Evolutionary conservation across 1,140 invertebrate genomes (phyloP).

Genomic region (Scaptomyza montana): DNA sequence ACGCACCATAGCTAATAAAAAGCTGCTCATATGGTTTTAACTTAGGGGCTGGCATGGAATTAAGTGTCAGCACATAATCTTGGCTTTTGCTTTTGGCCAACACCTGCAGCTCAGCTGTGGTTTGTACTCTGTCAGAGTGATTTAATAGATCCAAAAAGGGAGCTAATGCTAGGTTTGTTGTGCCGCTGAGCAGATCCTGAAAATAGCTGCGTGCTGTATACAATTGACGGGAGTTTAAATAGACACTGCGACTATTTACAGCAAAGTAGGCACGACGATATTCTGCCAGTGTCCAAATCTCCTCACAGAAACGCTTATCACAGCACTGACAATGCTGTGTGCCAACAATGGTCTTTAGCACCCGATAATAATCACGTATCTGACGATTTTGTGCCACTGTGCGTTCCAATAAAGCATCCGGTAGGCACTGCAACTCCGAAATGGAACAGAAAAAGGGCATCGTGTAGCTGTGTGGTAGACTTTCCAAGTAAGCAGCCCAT

Average conservation of each 20-base stretch:
- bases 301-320: conserved; percentile 69
- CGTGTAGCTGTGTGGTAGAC: conserved; percentile 85
- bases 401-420: conserved; percentile 74
- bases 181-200: conserved; percentile 82
- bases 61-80: conserved; percentile 83
- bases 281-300: conserved; percentile 82
- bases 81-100: conserved; percentile 19
- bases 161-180: conserved; percentile 88
- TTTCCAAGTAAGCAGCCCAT: conserved; percentile 85
- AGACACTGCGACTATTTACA: conserved; percentile 91
- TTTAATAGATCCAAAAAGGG: conserved; percentile 93
- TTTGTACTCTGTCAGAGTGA: conserved; percentile 86
- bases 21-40: conserved; percentile 86
- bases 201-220: conserved; percentile 52
- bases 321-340: conserved; percentile 66
- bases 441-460: conserved; percentile 84
- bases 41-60: conserved; percentile 84
- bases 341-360: conserved; percentile 46
- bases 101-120: conserved; percentile 83
- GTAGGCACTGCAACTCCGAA: conserved; percentile 82
- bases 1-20: conserved; percentile 90
- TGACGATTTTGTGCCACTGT: conserved; percentile 72
- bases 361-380: conserved; percentile 64
- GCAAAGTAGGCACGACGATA: conserved; percentile 88
- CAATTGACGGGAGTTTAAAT: conserved; percentile 74